phyloP scores from a whole-genome alignment of 2,888 invertebrate species.

The Germaria angustata region DNA sequence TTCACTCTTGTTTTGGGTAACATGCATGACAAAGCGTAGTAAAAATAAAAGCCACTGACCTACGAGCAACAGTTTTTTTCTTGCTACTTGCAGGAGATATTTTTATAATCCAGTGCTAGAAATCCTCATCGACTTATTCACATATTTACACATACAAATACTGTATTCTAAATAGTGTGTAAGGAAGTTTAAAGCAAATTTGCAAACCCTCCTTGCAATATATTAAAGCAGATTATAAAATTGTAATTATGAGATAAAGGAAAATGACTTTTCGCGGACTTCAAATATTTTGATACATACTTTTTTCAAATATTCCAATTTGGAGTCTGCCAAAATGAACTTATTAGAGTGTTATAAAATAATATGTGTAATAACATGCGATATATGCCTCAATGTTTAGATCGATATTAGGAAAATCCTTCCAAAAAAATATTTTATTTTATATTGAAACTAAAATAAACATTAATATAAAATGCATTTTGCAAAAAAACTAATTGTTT shows the following conservation, averaged over 20 bases:
- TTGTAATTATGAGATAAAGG: not conserved
- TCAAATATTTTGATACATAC: no score
- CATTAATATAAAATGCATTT: no score
- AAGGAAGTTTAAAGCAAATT: conserved; percentile 45
- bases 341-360: no score
- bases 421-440: no score
- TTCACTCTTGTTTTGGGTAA: not conserved
- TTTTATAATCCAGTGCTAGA: conserved; percentile 39
- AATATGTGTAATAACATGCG: no score
- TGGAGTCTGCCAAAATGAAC: no score
- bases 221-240: conserved; percentile 47
- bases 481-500: no score
- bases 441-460: no score
- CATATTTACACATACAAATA: not conserved
- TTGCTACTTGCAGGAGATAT: conserved; percentile 22
- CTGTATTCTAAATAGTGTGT: conserved; percentile 33
- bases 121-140: not conserved
- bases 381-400: no score
- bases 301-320: no score
- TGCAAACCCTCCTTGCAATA: conserved; percentile 32
- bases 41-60: conserved; percentile 65
- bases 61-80: conserved; percentile 46
- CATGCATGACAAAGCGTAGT: conserved; percentile 45
- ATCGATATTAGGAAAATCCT: no score
- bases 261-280: not conserved